phyloP scores from a whole-genome alignment of 2,888 invertebrate genomes.

The Cataglyphis rosenhaueri region DNA sequence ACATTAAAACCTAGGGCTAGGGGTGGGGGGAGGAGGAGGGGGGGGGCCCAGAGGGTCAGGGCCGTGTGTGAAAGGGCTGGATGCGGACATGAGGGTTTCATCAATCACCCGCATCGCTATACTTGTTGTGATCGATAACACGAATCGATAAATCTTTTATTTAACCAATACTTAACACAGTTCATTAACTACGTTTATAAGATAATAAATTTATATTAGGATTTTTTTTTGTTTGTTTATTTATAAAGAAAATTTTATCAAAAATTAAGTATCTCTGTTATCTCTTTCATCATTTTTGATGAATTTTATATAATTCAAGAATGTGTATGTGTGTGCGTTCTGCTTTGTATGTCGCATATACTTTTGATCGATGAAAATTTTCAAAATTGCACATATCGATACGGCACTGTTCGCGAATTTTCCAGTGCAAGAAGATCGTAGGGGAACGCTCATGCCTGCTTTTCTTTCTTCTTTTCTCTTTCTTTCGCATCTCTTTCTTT shows the following conservation, averaged over 20 bases:
- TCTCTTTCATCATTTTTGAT: background rate
- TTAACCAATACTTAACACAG: background rate
- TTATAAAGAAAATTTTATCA: background rate
- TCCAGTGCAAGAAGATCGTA: constrained; percentile 58
- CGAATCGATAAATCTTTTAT: background rate
- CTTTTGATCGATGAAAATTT: background rate
- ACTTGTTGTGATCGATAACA: background rate
- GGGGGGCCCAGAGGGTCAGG: constrained; percentile 66
- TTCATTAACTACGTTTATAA: background rate
- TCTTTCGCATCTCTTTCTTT: constrained; percentile 25
- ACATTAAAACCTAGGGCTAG: constrained; percentile 74
- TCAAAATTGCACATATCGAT: background rate
- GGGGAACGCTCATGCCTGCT: constrained; percentile 55
- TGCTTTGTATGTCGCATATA: background rate
- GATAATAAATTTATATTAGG: background rate
- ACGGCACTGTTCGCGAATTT: constrained; percentile 53
- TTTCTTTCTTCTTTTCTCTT: constrained; percentile 24
- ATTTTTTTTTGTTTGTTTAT: background rate
- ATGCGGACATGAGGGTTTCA: constrained; percentile 32
- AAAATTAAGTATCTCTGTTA: background rate
- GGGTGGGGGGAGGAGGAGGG: constrained; percentile 29
- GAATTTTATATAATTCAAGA: background rate
- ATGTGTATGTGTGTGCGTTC: background rate
- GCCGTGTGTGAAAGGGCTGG: constrained; percentile 65
- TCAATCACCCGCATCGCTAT: background rate